Evolutionary conservation across 2,113 vertebrate genomes (phyloP).

Genomic region (Oriolus oriolus): DNA sequence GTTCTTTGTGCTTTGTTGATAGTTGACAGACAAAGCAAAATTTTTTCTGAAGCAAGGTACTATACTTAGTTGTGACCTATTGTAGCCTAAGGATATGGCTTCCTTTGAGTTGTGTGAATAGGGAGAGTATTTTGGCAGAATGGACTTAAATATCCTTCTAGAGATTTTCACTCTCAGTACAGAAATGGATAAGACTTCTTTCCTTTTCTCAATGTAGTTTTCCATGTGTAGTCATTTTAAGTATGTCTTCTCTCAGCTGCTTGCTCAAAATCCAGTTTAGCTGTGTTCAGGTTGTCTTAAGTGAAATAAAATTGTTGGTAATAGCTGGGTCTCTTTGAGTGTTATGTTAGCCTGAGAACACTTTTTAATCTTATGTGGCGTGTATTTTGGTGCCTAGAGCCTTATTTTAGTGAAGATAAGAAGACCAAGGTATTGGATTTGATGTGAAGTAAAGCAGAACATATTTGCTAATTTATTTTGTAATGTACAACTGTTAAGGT

Average conservation of each 20-base stretch:
- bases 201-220: conserved; percentile 41
- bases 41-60: conserved; percentile 71
- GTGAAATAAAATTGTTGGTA: conserved; percentile 67
- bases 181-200: conserved; percentile 42
- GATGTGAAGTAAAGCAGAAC: conserved; percentile 65
- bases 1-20: conserved; percentile 71
- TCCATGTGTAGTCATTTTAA: conserved; percentile 57
- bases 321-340: conserved; percentile 60
- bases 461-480: conserved; percentile 68
- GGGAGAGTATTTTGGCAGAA: conserved; percentile 66
- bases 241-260: conserved; percentile 35
- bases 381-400: conserved; percentile 42
- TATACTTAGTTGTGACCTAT: conserved; percentile 75
- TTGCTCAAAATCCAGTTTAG: conserved; percentile 60
- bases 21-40: conserved; percentile 69
- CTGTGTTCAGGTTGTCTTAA: conserved; percentile 61
- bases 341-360: conserved; percentile 25
- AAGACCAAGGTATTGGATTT: conserved; percentile 45
- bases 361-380: neutral
- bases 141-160: conserved; percentile 63
- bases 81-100: conserved; percentile 58
- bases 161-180: conserved; percentile 43
- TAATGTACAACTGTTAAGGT: conserved; percentile 57
- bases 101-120: conserved; percentile 69
- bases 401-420: conserved; percentile 65